Evolutionary conservation across 2,888 invertebrate genomes (phyloP).

Genomic region (Petrolisthes manimaculis): DNA sequence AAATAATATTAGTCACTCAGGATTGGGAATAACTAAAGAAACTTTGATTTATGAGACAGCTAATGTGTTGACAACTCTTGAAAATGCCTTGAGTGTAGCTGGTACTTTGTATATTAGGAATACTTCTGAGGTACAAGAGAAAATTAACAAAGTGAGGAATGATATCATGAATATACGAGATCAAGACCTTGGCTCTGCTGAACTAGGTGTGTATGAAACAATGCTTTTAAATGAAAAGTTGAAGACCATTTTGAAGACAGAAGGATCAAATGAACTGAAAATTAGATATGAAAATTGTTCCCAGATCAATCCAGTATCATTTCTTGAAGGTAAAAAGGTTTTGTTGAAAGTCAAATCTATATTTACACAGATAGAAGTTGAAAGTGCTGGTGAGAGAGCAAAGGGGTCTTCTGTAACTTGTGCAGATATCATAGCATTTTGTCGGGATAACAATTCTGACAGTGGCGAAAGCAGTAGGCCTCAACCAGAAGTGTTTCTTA

Average conservation of each 20-base stretch:
- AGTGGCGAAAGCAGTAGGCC: background rate
- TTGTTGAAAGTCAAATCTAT: constrained; percentile 17
- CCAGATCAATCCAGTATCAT: constrained; percentile 24
- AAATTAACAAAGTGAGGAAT: background rate
- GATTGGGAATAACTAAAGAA: constrained; percentile 5
- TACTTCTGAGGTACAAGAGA: background rate
- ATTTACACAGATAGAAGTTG: constrained; percentile 34
- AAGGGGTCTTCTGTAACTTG: constrained; percentile 12
- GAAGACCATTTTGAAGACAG: background rate
- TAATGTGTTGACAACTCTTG: background rate
- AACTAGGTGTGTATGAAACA: constrained; percentile 14
- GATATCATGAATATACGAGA: constrained; percentile 15
- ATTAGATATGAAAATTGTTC: background rate
- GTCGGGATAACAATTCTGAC: background rate
- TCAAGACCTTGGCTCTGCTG: constrained; percentile 20
- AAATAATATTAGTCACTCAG: constrained; percentile 20
- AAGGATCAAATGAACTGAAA: constrained; percentile 17
- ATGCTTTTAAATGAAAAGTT: constrained; percentile 15
- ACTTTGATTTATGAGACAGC: background rate
- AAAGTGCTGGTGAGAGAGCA: constrained; percentile 18
- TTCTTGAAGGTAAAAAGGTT: constrained; percentile 13
- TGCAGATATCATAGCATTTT: constrained; percentile 21
- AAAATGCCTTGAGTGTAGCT: background rate
- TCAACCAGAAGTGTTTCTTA: constrained; percentile 23
- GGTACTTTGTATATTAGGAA: background rate